These are phyloP conservation scores for Sorex araneus DNA, from an alignment of 2,113 vertebrate species.

Conservation along the genomic window DNA sequence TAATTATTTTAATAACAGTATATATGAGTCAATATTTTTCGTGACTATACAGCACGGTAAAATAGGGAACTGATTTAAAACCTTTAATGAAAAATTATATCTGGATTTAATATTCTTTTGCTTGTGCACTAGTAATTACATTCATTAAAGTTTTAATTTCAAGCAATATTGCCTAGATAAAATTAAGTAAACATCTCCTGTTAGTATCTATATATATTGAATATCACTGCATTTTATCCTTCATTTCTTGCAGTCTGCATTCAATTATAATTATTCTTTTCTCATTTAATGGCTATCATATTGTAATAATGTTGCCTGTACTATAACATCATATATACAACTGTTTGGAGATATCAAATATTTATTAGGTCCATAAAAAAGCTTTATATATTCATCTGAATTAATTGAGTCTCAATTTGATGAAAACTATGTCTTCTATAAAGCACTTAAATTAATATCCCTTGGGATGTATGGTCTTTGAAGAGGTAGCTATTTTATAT, in stretches of 20 bases:
- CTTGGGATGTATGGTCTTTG: background rate
- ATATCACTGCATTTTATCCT: conserved; percentile 72
- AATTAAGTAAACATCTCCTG: conserved; percentile 85
- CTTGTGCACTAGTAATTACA: conserved; percentile 85
- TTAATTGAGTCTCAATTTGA: conserved; percentile 41
- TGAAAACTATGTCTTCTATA: conserved; percentile 6
- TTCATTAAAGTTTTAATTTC: conserved; percentile 89
- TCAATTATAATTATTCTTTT: conserved; percentile 79
- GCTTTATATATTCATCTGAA: conserved; percentile 12
- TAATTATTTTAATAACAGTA: conserved; percentile 80
- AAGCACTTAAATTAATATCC: conserved; percentile 20
- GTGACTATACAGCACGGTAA: conserved; percentile 70
- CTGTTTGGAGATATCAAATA: conserved; percentile 48
- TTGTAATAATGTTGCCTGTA: background rate
- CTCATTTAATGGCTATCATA: conserved; percentile 22
- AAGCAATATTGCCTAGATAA: conserved; percentile 84
- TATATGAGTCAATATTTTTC: conserved; percentile 74
- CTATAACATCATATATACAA: background rate
- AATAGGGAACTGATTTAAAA: conserved; percentile 78
- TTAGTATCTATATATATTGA: conserved; percentile 76
- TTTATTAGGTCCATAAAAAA: conserved; percentile 25
- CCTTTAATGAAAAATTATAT: conserved; percentile 85
- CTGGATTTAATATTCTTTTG: conserved; percentile 84
- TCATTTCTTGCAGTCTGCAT: conserved; percentile 77
- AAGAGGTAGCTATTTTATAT: background rate